Conservation (phyloP, 2,113 vertebrate species). For the Oryzias curvinotus region DNA sequence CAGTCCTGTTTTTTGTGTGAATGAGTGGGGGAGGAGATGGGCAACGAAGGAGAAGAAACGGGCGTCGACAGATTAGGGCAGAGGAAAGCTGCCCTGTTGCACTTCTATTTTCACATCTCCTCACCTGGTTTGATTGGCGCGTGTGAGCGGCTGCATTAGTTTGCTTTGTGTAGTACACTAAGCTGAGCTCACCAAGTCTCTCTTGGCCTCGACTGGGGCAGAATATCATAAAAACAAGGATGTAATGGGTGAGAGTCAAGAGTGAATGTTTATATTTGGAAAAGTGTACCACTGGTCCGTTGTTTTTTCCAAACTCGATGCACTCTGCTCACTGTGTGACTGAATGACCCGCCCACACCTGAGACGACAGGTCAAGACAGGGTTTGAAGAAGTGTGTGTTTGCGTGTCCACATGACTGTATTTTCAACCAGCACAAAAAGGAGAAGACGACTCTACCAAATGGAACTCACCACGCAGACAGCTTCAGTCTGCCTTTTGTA, state of each 20-base stretch:
- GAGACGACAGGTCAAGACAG: slow-evolving; percentile 29
- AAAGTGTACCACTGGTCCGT: background rate
- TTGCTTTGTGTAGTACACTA: slow-evolving; percentile 27
- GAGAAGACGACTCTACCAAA: no score
- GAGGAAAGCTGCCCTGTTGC: slow-evolving; percentile 6
- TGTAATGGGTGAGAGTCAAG: slow-evolving; percentile 5
- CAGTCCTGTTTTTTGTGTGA: slow-evolving; percentile 21
- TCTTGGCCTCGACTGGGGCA: background rate
- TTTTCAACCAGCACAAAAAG: no score
- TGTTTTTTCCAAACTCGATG: background rate
- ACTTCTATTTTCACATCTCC: slow-evolving; percentile 4
- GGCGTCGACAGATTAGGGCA: background rate
- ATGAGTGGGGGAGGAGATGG: background rate
- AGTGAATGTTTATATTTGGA: background rate
- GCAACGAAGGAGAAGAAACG: slow-evolving; percentile 9
- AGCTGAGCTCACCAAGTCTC: slow-evolving; percentile 4
- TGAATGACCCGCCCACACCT: slow-evolving; percentile 14
- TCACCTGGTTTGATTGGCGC: slow-evolving; percentile 12
- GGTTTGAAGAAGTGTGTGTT: slow-evolving; percentile 37
- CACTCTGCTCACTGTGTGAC: slow-evolving; percentile 8
- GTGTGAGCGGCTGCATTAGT: slow-evolving; percentile 14
- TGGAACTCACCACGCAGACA: no score
- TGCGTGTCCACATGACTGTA: slow-evolving; percentile 9
- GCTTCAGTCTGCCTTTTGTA: no score
- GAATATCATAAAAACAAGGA: slow-evolving; percentile 7